phyloP scores from a whole-genome alignment of 2,113 vertebrate species.

The Gobius niger region DNA sequence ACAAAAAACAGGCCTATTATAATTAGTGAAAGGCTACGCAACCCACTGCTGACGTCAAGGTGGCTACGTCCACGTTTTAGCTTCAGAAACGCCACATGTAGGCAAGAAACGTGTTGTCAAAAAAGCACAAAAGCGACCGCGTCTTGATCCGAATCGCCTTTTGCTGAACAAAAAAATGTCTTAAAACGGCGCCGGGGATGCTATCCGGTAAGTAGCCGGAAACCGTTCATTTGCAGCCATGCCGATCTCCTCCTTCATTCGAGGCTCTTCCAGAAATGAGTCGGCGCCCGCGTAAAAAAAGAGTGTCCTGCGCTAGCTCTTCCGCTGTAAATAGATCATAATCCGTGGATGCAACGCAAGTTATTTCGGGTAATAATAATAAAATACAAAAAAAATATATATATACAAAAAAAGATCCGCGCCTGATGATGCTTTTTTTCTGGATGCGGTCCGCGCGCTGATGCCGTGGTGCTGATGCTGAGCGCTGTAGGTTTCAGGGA shows the following conservation, averaged over 20 bases:
- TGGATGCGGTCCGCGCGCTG: too few relatives aligned
- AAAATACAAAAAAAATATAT: too few relatives aligned
- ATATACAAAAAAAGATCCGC: too few relatives aligned
- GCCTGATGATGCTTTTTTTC: too few relatives aligned
- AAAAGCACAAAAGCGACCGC: neutral
- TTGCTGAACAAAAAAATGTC: neutral
- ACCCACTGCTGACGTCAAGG: conserved; percentile 6
- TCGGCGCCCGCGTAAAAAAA: neutral
- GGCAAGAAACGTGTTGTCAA: neutral
- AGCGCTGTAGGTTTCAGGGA: conserved; percentile 19
- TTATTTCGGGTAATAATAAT: neutral
- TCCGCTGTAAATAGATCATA: neutral
- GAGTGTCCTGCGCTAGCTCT: neutral
- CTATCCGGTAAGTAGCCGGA: conserved; percentile 14
- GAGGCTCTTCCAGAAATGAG: conserved; percentile 31
- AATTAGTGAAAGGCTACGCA: neutral
- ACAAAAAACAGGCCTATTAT: neutral
- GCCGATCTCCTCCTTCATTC: neutral
- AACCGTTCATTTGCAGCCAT: neutral
- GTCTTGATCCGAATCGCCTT: neutral
- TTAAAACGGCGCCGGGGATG: neutral
- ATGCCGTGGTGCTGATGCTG: conserved; percentile 1
- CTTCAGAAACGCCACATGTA: conserved; percentile 17
- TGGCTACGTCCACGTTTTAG: conserved; percentile 12
- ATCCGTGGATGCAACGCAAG: neutral